Evolutionary conservation across 2,797 vertebrate genomes (phyloP).

Genomic region (Tauraco hartlaubi): DNA sequence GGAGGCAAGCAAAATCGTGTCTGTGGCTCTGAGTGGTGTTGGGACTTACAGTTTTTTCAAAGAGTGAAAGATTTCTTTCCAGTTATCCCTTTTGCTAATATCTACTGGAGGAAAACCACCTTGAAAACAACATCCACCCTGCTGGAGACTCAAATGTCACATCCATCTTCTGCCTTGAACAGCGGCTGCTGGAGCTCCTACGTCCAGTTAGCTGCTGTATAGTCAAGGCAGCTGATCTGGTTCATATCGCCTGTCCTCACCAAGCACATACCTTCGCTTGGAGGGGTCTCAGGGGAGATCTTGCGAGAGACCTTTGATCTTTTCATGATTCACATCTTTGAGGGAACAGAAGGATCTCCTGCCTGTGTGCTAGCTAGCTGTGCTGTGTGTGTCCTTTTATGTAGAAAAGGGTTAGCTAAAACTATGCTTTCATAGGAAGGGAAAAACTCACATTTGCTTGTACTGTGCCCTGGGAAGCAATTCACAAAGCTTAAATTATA

Average conservation of each 20-base stretch:
- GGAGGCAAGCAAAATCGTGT: rapidly evolving
- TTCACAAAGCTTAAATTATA: neutral
- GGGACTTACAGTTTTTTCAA: neutral
- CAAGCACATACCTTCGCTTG: neutral
- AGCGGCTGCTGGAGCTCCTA: neutral
- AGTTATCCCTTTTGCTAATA: neutral
- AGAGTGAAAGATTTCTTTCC: neutral
- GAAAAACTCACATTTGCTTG: neutral
- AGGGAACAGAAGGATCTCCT: neutral
- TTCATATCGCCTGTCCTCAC: neutral
- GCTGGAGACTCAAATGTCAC: neutral
- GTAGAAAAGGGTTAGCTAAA: neutral
- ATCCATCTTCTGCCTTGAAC: neutral
- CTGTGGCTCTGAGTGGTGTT: neutral
- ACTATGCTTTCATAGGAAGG: neutral
- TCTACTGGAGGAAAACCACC: neutral
- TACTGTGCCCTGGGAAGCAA: neutral
- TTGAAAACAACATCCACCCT: neutral
- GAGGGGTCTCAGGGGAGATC: neutral
- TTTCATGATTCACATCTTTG: neutral
- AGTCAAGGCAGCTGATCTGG: neutral
- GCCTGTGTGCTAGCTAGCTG: neutral
- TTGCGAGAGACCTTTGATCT: neutral
- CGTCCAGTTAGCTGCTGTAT: neutral
- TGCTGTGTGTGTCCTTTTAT: rapidly evolving